Evolutionary conservation across 2,888 invertebrate species (phyloP).

Genomic region (Linnaemya tessellans): DNA sequence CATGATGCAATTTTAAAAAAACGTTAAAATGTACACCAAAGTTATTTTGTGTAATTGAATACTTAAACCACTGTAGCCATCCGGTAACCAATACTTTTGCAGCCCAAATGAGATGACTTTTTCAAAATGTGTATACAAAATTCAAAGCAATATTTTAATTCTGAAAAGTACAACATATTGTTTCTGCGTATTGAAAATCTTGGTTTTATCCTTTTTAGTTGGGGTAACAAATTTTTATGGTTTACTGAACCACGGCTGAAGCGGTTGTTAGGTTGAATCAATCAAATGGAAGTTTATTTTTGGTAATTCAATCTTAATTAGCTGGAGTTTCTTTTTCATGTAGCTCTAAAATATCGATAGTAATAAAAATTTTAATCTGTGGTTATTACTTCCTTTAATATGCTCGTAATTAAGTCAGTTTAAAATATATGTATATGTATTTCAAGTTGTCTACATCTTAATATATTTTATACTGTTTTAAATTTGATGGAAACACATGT

Average conservation of each 20-base stretch:
- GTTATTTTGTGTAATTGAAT: slow-evolving; percentile 71
- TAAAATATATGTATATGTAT: not conserved
- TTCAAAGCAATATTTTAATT: slow-evolving; percentile 13
- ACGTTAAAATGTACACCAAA: slow-evolving; percentile 5
- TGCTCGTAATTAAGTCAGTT: not conserved
- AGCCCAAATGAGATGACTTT: slow-evolving; percentile 27
- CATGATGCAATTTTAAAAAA: slow-evolving; percentile 37
- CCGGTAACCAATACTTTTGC: slow-evolving; percentile 67
- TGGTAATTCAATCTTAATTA: slow-evolving; percentile 64
- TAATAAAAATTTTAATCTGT: slow-evolving; percentile 52
- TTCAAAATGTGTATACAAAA: not conserved
- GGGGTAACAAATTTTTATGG: slow-evolving; percentile 47
- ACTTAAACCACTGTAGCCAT: slow-evolving; percentile 73
- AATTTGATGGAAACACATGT: slow-evolving; percentile 31
- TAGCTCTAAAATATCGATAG: not conserved
- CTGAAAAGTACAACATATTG: slow-evolving; percentile 67
- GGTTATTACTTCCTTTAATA: slow-evolving; percentile 66
- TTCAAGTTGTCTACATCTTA: slow-evolving; percentile 6
- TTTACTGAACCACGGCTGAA: slow-evolving; percentile 56
- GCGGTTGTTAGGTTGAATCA: slow-evolving; percentile 63
- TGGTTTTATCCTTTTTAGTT: slow-evolving; percentile 27
- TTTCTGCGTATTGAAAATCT: slow-evolving; percentile 50
- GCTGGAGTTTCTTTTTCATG: slow-evolving; percentile 30
- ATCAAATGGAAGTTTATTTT: slow-evolving; percentile 60
- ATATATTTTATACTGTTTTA: not conserved